Conservation (phyloP, 2,888 invertebrate genomes). For the Unio delphinus region DNA sequence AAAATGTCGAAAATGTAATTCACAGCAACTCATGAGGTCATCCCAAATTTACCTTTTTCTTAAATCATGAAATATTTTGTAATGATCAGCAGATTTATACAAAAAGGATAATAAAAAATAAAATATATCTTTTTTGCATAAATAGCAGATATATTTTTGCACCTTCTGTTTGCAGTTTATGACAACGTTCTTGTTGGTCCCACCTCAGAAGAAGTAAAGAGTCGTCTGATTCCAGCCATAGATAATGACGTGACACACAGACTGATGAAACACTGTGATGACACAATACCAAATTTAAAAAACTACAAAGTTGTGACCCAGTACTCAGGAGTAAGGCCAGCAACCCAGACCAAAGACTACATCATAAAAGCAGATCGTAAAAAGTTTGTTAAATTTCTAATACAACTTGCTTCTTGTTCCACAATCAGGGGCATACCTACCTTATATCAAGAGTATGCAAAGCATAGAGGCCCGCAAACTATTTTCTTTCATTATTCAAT, state of each 20-base stretch:
- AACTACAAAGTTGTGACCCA: slow-evolving; percentile 35
- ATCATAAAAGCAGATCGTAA: slow-evolving; percentile 41
- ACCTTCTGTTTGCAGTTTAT: slow-evolving; percentile 45
- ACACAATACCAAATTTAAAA: slow-evolving; percentile 36
- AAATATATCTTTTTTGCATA: not conserved
- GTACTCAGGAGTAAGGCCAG: slow-evolving; percentile 60
- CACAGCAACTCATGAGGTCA: no score
- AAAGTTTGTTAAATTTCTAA: slow-evolving; percentile 24
- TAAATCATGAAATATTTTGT: no score
- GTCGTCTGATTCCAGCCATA: slow-evolving; percentile 29
- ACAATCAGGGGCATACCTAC: no score
- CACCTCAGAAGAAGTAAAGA: slow-evolving; percentile 53
- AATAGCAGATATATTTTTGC: not conserved
- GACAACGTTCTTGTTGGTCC: slow-evolving; percentile 61
- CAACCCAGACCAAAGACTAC: slow-evolving; percentile 60
- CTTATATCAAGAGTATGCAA: no score
- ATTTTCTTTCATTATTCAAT: no score
- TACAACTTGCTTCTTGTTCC: no score
- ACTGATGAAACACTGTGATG: slow-evolving; percentile 24
- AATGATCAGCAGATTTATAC: no score
- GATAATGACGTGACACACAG: slow-evolving; percentile 32
- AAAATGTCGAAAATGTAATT: no score
- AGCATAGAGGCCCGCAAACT: no score
- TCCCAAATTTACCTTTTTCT: no score
- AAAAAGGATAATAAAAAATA: no score